Evolutionary conservation across 1,140 invertebrate species (phyloP).

Genomic region (Diorhabda sublineata): DNA sequence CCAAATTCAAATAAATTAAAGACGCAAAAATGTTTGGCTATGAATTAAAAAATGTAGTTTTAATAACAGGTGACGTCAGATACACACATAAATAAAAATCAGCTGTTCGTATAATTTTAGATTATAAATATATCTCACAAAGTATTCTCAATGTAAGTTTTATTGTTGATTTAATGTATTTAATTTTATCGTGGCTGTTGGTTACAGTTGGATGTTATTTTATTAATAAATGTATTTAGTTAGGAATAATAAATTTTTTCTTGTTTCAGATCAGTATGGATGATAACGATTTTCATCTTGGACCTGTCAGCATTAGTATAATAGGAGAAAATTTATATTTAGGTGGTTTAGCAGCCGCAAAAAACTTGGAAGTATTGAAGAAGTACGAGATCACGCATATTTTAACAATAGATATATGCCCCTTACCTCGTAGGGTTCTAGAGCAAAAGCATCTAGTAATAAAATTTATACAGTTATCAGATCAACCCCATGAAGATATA

Average conservation of each 20-base stretch:
- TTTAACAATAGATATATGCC: conserved; percentile 76
- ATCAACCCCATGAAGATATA: conserved; percentile 77
- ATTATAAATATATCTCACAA: too few species aligned
- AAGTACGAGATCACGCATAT: conserved; percentile 68
- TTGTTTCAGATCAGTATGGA: neutral
- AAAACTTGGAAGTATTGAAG: conserved; percentile 63
- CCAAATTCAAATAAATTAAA: neutral
- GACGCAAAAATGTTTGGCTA: neutral
- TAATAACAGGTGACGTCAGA: neutral
- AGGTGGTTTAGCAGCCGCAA: conserved; percentile 75
- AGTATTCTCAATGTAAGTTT: too few species aligned
- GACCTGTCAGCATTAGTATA: conserved; percentile 60
- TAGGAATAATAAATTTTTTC: too few species aligned
- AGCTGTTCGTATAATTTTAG: neutral
- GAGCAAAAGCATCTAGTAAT: conserved; percentile 61
- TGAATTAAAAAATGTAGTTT: neutral
- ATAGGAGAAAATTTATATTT: conserved; percentile 70
- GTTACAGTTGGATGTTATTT: too few species aligned
- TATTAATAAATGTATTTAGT: too few species aligned
- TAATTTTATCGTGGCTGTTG: too few species aligned
- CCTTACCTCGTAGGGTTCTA: conserved; percentile 67
- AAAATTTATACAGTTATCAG: conserved; percentile 76
- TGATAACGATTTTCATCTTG: conserved; percentile 43
- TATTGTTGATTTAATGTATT: too few species aligned
- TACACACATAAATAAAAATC: neutral